Evolutionary conservation across 2,113 vertebrate species (phyloP).

Genomic region (Ovis canadensis): DNA sequence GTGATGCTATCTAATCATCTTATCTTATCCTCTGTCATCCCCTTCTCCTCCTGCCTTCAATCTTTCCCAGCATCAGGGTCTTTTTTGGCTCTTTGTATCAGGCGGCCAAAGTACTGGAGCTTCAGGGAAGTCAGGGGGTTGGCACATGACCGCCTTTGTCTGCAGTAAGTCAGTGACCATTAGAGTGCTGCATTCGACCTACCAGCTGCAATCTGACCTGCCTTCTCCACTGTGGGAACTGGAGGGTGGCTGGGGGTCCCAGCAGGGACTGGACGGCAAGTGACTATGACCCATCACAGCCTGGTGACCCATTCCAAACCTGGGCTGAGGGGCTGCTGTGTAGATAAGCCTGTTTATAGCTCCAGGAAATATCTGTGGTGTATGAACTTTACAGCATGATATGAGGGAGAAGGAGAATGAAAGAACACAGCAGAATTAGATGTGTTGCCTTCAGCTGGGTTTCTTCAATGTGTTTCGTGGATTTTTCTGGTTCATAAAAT

Average conservation of each 20-base stretch:
- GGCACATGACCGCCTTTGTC: accelerated
- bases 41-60: background rate
- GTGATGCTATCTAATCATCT: background rate
- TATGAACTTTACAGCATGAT: accelerated
- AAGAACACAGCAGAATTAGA: background rate
- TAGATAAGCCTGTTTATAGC: accelerated
- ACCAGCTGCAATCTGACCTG: background rate
- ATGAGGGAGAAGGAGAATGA: no score
- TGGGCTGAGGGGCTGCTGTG: accelerated
- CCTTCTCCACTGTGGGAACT: background rate
- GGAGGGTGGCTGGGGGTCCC: background rate
- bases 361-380: accelerated
- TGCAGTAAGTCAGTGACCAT: background rate
- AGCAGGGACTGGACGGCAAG: accelerated
- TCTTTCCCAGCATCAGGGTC: background rate
- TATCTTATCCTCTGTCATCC: background rate
- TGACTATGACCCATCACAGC: background rate
- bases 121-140: background rate
- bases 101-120: background rate
- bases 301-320: background rate
- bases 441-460: accelerated
- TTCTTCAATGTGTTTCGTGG: background rate
- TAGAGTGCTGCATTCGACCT: background rate
- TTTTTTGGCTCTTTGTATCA: background rate
- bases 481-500: background rate